Evolutionary conservation across 2,113 vertebrate species (phyloP).

Genomic region (Geothlypis trichas): DNA sequence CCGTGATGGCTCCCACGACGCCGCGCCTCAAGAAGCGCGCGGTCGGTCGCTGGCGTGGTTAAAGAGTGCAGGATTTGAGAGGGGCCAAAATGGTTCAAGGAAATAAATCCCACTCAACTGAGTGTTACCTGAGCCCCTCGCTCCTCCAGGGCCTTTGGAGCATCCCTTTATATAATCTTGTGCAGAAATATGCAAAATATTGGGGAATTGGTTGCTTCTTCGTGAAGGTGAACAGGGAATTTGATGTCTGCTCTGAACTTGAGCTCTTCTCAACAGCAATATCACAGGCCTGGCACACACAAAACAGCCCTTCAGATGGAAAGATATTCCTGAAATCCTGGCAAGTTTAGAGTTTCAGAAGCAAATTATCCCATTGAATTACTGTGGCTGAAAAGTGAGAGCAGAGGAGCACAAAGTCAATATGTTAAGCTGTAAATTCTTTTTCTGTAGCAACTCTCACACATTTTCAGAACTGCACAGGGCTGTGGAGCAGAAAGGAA

Average conservation of each 20-base stretch:
- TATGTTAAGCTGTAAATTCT: background rate
- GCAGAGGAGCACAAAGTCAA: background rate
- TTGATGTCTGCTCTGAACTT: background rate
- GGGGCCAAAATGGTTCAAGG: background rate
- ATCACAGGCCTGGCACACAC: background rate
- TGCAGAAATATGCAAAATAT: background rate
- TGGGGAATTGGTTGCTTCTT: background rate
- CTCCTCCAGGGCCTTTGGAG: background rate
- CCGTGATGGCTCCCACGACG: background rate
- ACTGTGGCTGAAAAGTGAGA: background rate
- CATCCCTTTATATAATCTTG: background rate
- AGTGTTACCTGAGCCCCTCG: background rate
- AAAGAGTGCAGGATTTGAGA: background rate
- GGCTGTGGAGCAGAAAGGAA: background rate
- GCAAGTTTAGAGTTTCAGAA: background rate
- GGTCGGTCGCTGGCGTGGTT: background rate
- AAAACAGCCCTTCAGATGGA: background rate
- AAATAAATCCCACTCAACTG: background rate
- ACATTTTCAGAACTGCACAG: rapidly evolving
- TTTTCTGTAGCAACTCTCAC: background rate
- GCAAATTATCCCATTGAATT: background rate
- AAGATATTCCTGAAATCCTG: background rate
- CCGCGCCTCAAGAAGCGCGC: background rate
- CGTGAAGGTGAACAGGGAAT: background rate
- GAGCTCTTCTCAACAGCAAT: background rate